Percentiles rank a stretch among this genome's conserved stretches.
Conservation (phyloP, 2,797 vertebrate species). For the Coreius guichenoti region DNA sequence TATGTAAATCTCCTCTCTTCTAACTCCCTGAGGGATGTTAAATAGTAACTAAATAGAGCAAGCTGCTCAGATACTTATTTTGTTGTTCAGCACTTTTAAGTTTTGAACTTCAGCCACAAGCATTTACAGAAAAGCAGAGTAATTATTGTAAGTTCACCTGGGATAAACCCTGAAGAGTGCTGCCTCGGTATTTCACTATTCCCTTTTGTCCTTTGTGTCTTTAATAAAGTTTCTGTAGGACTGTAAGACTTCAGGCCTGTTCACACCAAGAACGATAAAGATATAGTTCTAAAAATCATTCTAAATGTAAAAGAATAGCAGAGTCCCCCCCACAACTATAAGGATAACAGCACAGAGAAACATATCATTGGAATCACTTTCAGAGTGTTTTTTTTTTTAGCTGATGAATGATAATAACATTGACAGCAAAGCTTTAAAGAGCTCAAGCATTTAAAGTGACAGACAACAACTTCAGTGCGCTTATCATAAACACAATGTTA, state of each 20-base stretch:
- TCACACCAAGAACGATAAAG: too few relatives aligned
- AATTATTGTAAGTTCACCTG: conserved; percentile 19
- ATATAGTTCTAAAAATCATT: too few relatives aligned
- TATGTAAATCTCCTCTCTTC: neutral
- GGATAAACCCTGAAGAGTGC: conserved; percentile 16
- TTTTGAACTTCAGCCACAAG: conserved; percentile 4
- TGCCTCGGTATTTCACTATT: conserved; percentile 1
- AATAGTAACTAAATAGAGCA: conserved; percentile 20
- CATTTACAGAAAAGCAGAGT: conserved; percentile 14
- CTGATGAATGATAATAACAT: neutral
- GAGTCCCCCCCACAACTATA: neutral
- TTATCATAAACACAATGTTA: neutral
- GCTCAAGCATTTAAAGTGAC: neutral
- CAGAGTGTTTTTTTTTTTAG: neutral
- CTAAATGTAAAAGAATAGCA: neutral
- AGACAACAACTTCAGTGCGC: neutral
- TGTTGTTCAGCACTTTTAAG: conserved; percentile 36
- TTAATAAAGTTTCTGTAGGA: neutral
- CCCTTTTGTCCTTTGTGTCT: neutral
- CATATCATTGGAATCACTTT: neutral
- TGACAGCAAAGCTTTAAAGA: neutral
- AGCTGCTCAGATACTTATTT: conserved; percentile 3
- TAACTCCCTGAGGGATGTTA: neutral
- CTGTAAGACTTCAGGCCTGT: neutral
- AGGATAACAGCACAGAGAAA: neutral